A percentile compares a stretch with the other conserved stretches of the same genome.
Evolutionary conservation across 2,888 invertebrate genomes (phyloP).

Genomic region (Dyspetes luteomarginatus): DNA sequence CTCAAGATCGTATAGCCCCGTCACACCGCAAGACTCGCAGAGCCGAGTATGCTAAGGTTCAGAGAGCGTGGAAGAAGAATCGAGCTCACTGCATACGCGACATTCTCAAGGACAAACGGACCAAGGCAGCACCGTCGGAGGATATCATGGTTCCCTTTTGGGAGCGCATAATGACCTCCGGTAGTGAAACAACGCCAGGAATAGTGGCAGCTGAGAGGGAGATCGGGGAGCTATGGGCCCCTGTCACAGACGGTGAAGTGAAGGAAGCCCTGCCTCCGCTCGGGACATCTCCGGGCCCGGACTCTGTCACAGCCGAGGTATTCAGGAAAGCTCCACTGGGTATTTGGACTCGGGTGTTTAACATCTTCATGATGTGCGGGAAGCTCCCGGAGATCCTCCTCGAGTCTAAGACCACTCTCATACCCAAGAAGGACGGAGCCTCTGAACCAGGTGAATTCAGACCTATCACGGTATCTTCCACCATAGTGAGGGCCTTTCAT

Average conservation of each 20-base stretch:
- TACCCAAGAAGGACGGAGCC: constrained; percentile 61
- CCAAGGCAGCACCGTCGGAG: not conserved
- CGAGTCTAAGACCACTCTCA: constrained; percentile 51
- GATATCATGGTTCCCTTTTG: constrained; percentile 34
- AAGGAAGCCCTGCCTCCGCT: constrained; percentile 12
- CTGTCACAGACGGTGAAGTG: constrained; percentile 21
- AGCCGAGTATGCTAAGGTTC: constrained; percentile 51
- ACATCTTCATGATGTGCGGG: not conserved
- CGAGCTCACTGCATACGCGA: constrained; percentile 25
- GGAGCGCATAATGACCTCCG: constrained; percentile 41
- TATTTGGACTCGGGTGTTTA: not conserved
- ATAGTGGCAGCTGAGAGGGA: not conserved
- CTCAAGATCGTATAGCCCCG: not conserved
- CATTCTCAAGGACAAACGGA: constrained; percentile 37
- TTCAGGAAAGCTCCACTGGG: constrained; percentile 37
- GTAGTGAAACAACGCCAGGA: constrained; percentile 3
- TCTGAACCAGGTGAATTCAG: constrained; percentile 60
- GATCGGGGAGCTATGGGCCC: constrained; percentile 40
- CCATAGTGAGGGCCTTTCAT: constrained; percentile 74
- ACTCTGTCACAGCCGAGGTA: constrained; percentile 23
- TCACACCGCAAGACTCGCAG: constrained; percentile 40
- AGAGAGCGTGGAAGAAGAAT: constrained; percentile 56
- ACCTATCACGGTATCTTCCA: constrained; percentile 75
- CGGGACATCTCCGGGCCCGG: constrained; percentile 5
- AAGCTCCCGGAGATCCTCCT: constrained; percentile 50